phyloP scores from a whole-genome alignment of 1,140 invertebrate genomes.

The Bilobella aurantiaca region DNA sequence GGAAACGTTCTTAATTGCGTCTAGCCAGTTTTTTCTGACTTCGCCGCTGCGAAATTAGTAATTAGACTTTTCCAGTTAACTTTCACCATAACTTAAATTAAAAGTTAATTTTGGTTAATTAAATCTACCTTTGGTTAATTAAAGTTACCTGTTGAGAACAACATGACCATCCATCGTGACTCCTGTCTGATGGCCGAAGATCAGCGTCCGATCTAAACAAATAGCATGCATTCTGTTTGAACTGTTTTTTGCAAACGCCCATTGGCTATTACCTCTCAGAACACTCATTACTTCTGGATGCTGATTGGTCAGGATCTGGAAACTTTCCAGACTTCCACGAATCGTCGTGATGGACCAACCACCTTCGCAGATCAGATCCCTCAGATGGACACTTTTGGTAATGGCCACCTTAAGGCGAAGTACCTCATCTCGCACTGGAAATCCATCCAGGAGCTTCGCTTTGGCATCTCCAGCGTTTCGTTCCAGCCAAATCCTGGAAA shows the following conservation, averaged over 20 bases:
- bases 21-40: slow-evolving; percentile 80
- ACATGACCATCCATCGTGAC: slow-evolving; percentile 77
- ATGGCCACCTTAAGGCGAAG: slow-evolving; percentile 49
- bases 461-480: slow-evolving; percentile 53
- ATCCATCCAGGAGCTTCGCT: slow-evolving; percentile 48
- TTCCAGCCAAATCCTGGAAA: slow-evolving; percentile 51
- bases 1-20: slow-evolving; percentile 71
- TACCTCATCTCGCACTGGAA: slow-evolving; percentile 56
- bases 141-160: slow-evolving; percentile 75
- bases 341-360: slow-evolving; percentile 81
- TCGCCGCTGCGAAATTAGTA: no score
- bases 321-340: slow-evolving; percentile 66
- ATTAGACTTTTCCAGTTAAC: no score
- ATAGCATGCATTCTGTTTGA: neutral
- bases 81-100: no score
- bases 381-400: slow-evolving; percentile 47
- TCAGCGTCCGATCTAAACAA: slow-evolving; percentile 52
- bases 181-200: slow-evolving; percentile 77
- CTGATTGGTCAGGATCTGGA: slow-evolving; percentile 57
- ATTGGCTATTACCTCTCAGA: slow-evolving; percentile 30
- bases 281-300: slow-evolving; percentile 56
- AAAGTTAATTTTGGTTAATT: no score
- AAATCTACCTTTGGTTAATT: no score
- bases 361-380: slow-evolving; percentile 60
- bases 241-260: neutral